Evolutionary conservation across 2,797 vertebrate species (phyloP), one percentile per base, ranked within the genome.

Genomic region (Neomorphus geoffroyi): DNA sequence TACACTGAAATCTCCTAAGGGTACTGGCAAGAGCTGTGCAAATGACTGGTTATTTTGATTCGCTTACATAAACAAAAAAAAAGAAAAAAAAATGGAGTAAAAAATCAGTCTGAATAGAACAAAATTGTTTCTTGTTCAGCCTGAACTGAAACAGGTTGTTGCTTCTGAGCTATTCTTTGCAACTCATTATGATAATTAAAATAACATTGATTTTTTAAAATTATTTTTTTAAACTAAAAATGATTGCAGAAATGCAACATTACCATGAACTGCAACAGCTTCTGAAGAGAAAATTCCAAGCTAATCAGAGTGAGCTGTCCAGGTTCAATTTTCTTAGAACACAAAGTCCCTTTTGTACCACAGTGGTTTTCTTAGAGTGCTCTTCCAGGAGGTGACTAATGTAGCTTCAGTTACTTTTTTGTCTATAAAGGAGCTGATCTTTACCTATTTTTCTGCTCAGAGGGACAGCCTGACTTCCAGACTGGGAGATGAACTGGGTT

Each of bases 1-100:
- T 96, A 83, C 74, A 75, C 62, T 86, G 79, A 90, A 95, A 88
- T 72, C 82, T 94, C 91, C 83, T 92, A 80, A 80, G 95, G 89
- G 73, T 72, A 54, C 41, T 48, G 81, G 18, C 23, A 82, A 89
- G 77, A 78, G 82, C 73, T 91, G 71, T 92, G 88, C 78, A 96
- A 95, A 95, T 85, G 78, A 66, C 56, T 86, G 80, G 82, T 94
- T 91, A 72, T 91, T 95, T 91, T 94, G 37, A 58, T 80, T 82
- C 96, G 90, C 80, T 94, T 96, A 86, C 48, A 82, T 83, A 56
- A 87, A 60, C 41, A 94, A 92, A 94, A 95, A 90, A 48, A 18
- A 22, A n/a, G n/a, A n/a, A 41, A 41, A 41, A 41, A 41, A 86
- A 62, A 53, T 32, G 33, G 48, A 53, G 19, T 45, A 64, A 81